phyloP scores from a whole-genome alignment of 2,113 vertebrate species.

The Cololabis saira region DNA sequence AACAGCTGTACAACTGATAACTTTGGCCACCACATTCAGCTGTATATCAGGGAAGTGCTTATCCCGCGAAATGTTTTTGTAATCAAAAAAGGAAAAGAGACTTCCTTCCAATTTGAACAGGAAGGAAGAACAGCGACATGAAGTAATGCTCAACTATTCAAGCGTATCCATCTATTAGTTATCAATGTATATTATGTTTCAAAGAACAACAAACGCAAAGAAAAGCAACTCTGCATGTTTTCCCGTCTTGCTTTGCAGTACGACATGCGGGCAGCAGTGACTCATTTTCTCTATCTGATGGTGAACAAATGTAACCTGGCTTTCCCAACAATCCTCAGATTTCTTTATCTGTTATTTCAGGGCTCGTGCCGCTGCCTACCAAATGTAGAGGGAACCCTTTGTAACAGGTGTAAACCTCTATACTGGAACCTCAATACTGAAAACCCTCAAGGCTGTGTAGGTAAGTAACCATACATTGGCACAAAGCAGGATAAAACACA shows the following conservation, averaged over 20 bases:
- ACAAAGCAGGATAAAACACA: not conserved
- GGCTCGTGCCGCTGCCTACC: slow-evolving; percentile 86
- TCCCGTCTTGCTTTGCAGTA: slow-evolving; percentile 4
- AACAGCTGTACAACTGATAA: slow-evolving; percentile 16
- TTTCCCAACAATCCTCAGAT: slow-evolving; percentile 15
- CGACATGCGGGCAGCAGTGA: not conserved
- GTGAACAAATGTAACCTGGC: slow-evolving; percentile 6
- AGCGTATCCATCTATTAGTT: slow-evolving; percentile 25
- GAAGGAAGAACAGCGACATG: too few relatives aligned
- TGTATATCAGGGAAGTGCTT: slow-evolving; percentile 59
- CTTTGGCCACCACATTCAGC: slow-evolving; percentile 8
- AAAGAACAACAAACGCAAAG: not conserved
- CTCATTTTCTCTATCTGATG: slow-evolving; percentile 20
- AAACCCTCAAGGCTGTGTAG: slow-evolving; percentile 86
- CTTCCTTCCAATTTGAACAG: too few relatives aligned
- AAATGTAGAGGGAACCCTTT: slow-evolving; percentile 84
- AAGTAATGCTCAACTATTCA: slow-evolving; percentile 5
- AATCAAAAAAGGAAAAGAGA: slow-evolving; percentile 64
- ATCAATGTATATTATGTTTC: not conserved
- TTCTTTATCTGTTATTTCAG: slow-evolving; percentile 72
- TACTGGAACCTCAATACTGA: slow-evolving; percentile 89
- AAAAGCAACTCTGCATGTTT: not conserved
- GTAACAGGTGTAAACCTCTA: slow-evolving; percentile 88
- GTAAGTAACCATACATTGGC: slow-evolving; percentile 65
- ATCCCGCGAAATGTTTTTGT: slow-evolving; percentile 29